Base-by-base conservation (phyloP, 2,888 invertebrate species). In the Periphyllus acericola region DNA sequence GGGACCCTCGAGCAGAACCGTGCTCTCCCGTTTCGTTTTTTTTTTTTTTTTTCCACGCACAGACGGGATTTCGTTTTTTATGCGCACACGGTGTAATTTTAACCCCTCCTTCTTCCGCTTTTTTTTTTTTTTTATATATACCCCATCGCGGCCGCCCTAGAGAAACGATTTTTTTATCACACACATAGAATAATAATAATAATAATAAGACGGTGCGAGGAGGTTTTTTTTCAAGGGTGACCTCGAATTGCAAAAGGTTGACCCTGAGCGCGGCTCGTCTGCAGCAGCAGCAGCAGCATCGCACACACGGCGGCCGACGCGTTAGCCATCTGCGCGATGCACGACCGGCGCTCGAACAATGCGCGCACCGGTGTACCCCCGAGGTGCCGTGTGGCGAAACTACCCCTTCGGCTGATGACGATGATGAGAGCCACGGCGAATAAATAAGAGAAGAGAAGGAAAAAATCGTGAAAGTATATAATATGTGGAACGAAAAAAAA, bases 221-320 rank as follows among this genome's bases (percentile, higher is more conserved):
- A 72, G 68, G 52, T 52, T 86, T 29, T 55, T 25, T 79, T 79
- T n/a, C 78, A 46, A 86, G 90, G 91, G 90, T 90, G 90, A 90
- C 90, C 90, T 89, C 89, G 89, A 89, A 86, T 90, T 90, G 90
- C 90, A 89, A 90, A 90, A 89, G 90, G 89, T 89, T 90, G 90
- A 89, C 90, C 90, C 89, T 89, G 89, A 89, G 90, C 90, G 89
- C 87, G 84, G 83, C 72, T 82, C 87, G 88, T 81, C 81, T 82
- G 82, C 88, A 9, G 46, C 46, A 88, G 83, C 89, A 46, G 76
- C 88, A 89, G 83, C 89, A 71, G 55, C 83, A 60, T 83, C 88
- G 89, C 55, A 55, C 78, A 25, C 34, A 89, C 90, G 90, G 89
- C 29, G 80, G 5, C 34, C 55, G 29, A 3, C 32, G 75, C 90